Evolutionary conservation across 2,888 invertebrate genomes (phyloP).

Genomic region (Trachelus tabidus): DNA sequence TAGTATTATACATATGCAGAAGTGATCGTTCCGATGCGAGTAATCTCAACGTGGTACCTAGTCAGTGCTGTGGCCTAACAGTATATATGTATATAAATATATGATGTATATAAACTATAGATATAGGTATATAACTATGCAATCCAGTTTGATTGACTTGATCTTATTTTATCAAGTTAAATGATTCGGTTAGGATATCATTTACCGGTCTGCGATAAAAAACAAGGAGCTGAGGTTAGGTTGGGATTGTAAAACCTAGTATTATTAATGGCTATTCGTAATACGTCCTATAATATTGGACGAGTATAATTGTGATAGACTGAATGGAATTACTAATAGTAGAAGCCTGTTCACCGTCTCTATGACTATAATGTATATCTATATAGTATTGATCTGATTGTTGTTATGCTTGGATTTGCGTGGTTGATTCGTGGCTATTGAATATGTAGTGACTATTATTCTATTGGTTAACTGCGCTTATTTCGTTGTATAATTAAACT

Average conservation of each 20-base stretch:
- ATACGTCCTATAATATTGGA: not conserved
- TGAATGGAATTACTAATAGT: not conserved
- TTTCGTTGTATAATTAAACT: not conserved
- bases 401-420: not conserved
- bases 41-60: not conserved
- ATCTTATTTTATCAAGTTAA: not conserved
- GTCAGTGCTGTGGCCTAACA: not conserved
- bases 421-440: not conserved
- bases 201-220: not conserved
- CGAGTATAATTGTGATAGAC: not conserved
- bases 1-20: not conserved
- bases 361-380: not conserved
- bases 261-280: not conserved
- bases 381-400: not conserved
- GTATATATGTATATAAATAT: not conserved
- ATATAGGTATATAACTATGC: not conserved
- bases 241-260: not conserved
- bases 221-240: not conserved
- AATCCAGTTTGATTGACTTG: not conserved
- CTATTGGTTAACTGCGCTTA: not conserved
- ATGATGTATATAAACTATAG: not conserved
- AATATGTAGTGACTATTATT: not conserved
- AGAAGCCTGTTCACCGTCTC: not conserved
- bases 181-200: not conserved
- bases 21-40: not conserved